Percentiles rank a stretch among this genome's conserved stretches.
phyloP scores from a whole-genome alignment of 2,113 vertebrate species.

The Toxostoma redivivum region DNA sequence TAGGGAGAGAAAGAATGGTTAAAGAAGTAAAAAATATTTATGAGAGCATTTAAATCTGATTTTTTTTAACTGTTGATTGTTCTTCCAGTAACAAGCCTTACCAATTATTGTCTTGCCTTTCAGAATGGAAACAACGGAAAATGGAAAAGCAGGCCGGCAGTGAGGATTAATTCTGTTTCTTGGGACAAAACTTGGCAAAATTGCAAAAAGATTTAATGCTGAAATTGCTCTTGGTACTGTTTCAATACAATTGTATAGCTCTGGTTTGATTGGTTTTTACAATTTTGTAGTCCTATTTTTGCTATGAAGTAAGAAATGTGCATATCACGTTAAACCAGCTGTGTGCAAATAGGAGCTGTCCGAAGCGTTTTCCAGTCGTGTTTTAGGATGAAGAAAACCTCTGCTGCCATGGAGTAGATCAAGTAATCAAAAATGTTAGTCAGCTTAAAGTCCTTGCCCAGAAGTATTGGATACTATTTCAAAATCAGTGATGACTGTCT shows the following conservation, averaged over 20 bases:
- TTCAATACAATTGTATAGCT: conserved; percentile 67
- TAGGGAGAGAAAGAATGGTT: background rate
- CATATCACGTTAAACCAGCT: conserved; percentile 30
- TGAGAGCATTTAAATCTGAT: background rate
- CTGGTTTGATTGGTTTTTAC: conserved; percentile 65
- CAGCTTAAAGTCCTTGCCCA: conserved; percentile 36
- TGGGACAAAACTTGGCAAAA: conserved; percentile 3
- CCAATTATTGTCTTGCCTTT: background rate
- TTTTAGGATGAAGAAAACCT: conserved; percentile 54
- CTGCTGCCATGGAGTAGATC: background rate
- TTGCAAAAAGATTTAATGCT: conserved; percentile 42
- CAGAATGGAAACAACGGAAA: conserved; percentile 93
- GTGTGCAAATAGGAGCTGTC: conserved; percentile 50
- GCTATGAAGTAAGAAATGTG: conserved; percentile 59
- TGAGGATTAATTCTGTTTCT: conserved; percentile 44
- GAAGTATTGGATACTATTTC: conserved; percentile 34
- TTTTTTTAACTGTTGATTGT: background rate
- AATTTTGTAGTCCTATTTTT: conserved; percentile 72
- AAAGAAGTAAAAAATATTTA: background rate
- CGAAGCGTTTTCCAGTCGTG: background rate
- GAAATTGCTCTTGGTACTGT: conserved; percentile 65
- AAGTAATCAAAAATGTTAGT: conserved; percentile 15
- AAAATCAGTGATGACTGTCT: conserved; percentile 10
- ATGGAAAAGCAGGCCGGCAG: conserved; percentile 91
- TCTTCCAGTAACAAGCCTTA: background rate